Evolutionary conservation across 2,888 invertebrate species (phyloP).

Genomic region (Pristionchus fissidentatus): DNA sequence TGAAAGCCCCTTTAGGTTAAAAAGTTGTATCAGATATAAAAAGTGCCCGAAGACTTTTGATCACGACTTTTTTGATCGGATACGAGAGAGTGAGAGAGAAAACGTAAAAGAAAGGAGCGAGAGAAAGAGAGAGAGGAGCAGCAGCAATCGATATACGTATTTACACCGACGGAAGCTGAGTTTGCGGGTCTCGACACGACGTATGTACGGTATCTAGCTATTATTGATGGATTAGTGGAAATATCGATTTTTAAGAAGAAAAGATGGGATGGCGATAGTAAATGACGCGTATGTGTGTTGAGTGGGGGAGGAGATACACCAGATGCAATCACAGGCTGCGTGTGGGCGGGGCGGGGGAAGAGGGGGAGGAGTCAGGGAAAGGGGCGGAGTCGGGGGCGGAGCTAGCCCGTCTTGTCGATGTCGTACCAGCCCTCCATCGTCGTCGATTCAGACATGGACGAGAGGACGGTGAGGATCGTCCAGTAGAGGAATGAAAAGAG

Average conservation of each 20-base stretch:
- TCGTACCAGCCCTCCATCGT: constrained; percentile 54
- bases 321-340: constrained; percentile 45
- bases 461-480: constrained; percentile 63
- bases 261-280: constrained; percentile 24
- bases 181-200: constrained; percentile 29
- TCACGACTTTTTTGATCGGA: too few relatives aligned
- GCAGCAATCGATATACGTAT: constrained; percentile 37
- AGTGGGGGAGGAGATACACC: constrained; percentile 45
- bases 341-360: neutral
- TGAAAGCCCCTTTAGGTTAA: too few relatives aligned
- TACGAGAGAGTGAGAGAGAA: neutral
- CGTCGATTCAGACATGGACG: constrained; percentile 54
- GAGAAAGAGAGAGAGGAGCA: neutral
- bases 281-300: constrained; percentile 38
- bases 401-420: constrained; percentile 49
- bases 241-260: too few relatives aligned
- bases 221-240: constrained; percentile 1
- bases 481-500: constrained; percentile 64
- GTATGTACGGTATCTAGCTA: constrained; percentile 16
- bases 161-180: constrained; percentile 36
- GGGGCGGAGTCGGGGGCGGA: neutral
- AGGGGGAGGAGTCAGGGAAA: too few relatives aligned
- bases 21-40: too few relatives aligned
- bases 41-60: too few relatives aligned
- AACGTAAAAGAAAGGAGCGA: neutral